Evolutionary conservation across 2,888 invertebrate genomes (phyloP).

Genomic region (Lycocerus yunnanus): DNA sequence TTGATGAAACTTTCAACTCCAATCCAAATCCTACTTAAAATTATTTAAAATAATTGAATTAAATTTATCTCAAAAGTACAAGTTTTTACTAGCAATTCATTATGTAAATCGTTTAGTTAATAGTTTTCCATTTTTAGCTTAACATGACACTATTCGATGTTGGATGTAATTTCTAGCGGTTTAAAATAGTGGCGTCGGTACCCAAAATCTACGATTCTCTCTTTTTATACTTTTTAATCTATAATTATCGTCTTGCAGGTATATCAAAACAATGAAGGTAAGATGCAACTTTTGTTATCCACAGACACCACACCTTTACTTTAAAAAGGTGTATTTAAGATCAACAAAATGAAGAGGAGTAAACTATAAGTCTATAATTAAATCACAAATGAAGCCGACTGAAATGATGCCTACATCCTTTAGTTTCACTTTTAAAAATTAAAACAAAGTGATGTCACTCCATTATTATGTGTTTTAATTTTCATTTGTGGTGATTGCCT

Average conservation of each 20-base stretch:
- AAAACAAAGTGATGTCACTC: conserved; percentile 28
- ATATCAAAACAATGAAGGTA: conserved; percentile 2
- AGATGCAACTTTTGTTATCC: conserved; percentile 7
- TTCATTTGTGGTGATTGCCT: not conserved
- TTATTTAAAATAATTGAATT: not conserved
- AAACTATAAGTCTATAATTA: conserved; percentile 31
- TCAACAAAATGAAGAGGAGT: conserved; percentile 12
- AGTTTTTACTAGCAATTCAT: not conserved
- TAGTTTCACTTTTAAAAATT: conserved; percentile 30
- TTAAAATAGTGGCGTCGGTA: not conserved
- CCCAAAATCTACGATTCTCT: not conserved
- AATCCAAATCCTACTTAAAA: no score
- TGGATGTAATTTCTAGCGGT: not conserved
- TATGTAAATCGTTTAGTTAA: not conserved
- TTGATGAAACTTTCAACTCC: no score
- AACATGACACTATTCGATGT: not conserved
- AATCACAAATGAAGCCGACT: conserved; percentile 32
- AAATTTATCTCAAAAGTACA: not conserved
- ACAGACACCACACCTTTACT: conserved; percentile 17
- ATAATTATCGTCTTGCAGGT: not conserved
- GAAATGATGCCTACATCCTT: conserved; percentile 30
- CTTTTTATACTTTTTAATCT: not conserved
- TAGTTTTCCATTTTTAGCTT: not conserved
- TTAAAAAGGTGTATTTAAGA: conserved; percentile 19
- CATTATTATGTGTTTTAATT: not conserved